Conservation (phyloP, 2,888 invertebrate species). For the Elmis aenea region DNA sequence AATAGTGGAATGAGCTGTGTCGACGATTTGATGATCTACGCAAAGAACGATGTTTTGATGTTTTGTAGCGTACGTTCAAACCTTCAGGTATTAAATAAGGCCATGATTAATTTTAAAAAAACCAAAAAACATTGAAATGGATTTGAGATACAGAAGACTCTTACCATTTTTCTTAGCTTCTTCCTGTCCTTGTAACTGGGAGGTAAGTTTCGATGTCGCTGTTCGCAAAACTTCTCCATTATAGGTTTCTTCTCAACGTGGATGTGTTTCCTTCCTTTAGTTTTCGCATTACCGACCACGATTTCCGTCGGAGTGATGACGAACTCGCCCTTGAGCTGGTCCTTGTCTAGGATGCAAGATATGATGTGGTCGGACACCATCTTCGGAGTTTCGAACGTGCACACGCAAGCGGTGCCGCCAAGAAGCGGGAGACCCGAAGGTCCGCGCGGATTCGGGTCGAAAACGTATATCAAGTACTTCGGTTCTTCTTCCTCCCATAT, state of each 20-base stretch:
- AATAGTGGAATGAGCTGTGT: too few relatives aligned
- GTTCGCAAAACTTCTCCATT: slow-evolving; percentile 19
- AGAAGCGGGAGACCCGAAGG: slow-evolving; percentile 43
- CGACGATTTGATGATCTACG: too few relatives aligned
- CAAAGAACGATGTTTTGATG: too few relatives aligned
- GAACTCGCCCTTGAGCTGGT: slow-evolving; percentile 47
- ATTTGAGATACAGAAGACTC: too few relatives aligned
- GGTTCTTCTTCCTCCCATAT: slow-evolving; percentile 50
- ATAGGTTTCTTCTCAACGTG: slow-evolving; percentile 1
- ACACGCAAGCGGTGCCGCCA: slow-evolving; percentile 50
- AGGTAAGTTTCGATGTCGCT: slow-evolving; percentile 17
- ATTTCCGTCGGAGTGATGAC: slow-evolving; percentile 41
- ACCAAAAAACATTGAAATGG: too few relatives aligned
- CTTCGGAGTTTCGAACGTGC: slow-evolving; percentile 51
- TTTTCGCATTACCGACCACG: slow-evolving; percentile 31
- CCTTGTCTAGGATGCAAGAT: slow-evolving; percentile 46
- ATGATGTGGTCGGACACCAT: slow-evolving; percentile 51
- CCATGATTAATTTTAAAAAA: too few relatives aligned
- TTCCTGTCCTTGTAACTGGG: slow-evolving; percentile 23
- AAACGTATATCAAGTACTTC: slow-evolving; percentile 54
- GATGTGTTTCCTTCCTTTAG: slow-evolving; percentile 20
- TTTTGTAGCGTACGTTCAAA: too few relatives aligned
- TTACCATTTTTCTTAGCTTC: slow-evolving; percentile 30
- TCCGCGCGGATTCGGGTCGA: slow-evolving; percentile 52
- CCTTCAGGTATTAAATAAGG: too few relatives aligned